phyloP scores from a whole-genome alignment of 2,797 vertebrate species.

The Sphenodon punctatus region DNA sequence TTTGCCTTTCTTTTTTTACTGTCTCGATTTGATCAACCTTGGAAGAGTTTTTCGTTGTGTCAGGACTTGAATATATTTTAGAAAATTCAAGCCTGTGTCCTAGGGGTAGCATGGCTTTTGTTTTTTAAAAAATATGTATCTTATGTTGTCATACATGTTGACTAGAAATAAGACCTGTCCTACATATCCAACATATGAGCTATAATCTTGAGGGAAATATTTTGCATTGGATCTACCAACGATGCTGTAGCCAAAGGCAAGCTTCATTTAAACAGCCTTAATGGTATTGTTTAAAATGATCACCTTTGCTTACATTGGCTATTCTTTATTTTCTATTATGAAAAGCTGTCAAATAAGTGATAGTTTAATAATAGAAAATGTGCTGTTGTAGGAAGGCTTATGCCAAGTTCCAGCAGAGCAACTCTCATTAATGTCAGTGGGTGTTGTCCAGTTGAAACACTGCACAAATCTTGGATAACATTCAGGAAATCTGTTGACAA shows the following conservation, averaged over 20 bases:
- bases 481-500: not conserved
- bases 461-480: not conserved
- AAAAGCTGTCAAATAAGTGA: slow-evolving; percentile 9
- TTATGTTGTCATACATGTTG: not conserved
- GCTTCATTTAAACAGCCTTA: not conserved
- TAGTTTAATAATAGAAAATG: slow-evolving; percentile 16
- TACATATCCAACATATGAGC: not conserved
- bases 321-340: slow-evolving; percentile 13
- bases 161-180: no score
- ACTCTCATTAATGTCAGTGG: not conserved
- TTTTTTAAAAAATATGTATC: no score
- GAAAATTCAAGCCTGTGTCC: no score
- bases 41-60: no score
- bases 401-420: not conserved
- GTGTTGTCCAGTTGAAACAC: not conserved
- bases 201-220: not conserved
- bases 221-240: not conserved
- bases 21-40: no score
- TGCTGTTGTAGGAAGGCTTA: slow-evolving; percentile 10
- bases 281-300: not conserved
- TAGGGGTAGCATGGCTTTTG: no score
- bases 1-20: no score
- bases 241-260: slow-evolving; percentile 38
- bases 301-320: slow-evolving; percentile 40
- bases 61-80: no score